Evolutionary conservation across 2,113 vertebrate genomes (phyloP).

Genomic region (Haplochromis burtoni): DNA sequence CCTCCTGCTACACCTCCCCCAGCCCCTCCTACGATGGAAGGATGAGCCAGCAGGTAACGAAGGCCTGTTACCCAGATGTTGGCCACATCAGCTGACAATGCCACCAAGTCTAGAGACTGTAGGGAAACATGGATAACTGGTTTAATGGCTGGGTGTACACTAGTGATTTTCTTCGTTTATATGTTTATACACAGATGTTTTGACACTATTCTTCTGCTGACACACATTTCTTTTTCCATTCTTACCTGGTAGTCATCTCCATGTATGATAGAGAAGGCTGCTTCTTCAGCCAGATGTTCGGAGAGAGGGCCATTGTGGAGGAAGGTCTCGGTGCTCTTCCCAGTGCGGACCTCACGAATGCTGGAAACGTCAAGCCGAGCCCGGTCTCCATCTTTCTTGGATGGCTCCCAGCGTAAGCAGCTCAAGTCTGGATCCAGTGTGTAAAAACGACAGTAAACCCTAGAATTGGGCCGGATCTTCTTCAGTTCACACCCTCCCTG

Average conservation of each 20-base stretch:
- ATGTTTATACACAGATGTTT: background rate
- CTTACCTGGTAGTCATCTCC: slow-evolving; percentile 85
- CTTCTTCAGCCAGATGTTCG: slow-evolving; percentile 93
- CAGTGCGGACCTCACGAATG: slow-evolving; percentile 89
- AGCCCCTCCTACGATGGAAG: slow-evolving; percentile 77
- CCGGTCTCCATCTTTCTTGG: slow-evolving; percentile 92
- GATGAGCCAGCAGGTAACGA: slow-evolving; percentile 88
- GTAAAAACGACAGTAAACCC: slow-evolving; percentile 94
- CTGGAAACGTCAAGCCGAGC: slow-evolving; percentile 88
- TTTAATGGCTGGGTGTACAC: background rate
- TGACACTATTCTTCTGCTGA: background rate
- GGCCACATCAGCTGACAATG: slow-evolving; percentile 90
- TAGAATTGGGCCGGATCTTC: slow-evolving; percentile 91
- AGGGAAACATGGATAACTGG: background rate
- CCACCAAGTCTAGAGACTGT: slow-evolving; percentile 91
- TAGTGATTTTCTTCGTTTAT: background rate
- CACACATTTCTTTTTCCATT: background rate
- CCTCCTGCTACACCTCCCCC: slow-evolving; percentile 59
- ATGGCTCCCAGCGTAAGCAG: slow-evolving; percentile 95
- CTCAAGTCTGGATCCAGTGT: slow-evolving; percentile 89
- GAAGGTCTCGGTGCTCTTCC: slow-evolving; percentile 97
- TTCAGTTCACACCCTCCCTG: slow-evolving; percentile 95
- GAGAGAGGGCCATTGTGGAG: slow-evolving; percentile 84
- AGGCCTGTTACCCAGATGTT: slow-evolving; percentile 98
- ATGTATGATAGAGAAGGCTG: slow-evolving; percentile 89